Evolutionary conservation across 1,140 invertebrate genomes (phyloP).

Genomic region (Magallana ariakensis): DNA sequence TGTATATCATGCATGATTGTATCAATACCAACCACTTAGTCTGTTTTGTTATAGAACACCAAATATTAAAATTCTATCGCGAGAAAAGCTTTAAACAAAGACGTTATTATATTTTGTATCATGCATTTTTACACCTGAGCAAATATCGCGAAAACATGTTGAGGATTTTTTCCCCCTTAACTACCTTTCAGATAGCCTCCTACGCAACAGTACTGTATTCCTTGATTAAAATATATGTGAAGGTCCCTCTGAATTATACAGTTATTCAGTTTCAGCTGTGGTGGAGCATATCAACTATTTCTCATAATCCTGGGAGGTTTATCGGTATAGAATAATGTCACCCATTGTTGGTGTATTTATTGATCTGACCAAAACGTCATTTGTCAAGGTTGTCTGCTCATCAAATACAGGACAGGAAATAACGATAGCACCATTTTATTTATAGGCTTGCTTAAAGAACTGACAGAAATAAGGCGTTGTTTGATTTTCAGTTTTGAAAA

Average conservation of each 20-base stretch:
- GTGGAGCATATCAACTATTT: neutral
- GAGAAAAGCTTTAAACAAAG: neutral
- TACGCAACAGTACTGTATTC: neutral
- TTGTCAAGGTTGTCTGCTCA: no score
- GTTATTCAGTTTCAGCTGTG: neutral
- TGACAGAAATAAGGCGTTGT: no score
- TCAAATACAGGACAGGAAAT: no score
- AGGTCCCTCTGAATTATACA: neutral
- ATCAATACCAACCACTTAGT: no score
- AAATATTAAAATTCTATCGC: no score
- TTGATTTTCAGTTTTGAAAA: no score
- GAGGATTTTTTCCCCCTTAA: neutral
- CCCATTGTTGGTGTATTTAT: neutral
- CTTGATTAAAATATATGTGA: neutral
- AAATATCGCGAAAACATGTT: constrained; percentile 2
- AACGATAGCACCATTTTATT: no score
- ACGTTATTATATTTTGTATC: neutral
- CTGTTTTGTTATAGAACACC: no score
- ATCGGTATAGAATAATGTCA: neutral
- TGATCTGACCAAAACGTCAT: no score
- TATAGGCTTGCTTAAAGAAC: no score
- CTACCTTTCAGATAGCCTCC: neutral
- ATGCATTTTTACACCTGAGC: neutral
- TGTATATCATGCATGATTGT: no score
- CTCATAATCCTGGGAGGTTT: neutral